Percentiles rank a stretch among this genome's conserved stretches.
phyloP scores from a whole-genome alignment of 2,797 vertebrate genomes.

The Zalophus californianus region DNA sequence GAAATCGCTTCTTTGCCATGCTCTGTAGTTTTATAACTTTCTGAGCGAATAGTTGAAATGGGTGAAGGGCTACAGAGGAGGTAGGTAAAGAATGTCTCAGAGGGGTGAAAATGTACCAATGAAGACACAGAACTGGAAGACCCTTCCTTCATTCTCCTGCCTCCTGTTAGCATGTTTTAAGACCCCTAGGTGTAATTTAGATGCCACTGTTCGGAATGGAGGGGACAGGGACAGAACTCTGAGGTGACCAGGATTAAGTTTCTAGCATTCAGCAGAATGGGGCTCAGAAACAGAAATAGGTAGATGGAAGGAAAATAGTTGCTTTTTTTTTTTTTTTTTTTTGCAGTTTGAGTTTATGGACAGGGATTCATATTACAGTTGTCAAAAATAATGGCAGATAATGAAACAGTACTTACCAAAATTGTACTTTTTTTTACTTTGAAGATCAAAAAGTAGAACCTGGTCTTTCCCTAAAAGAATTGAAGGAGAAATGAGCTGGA shows the following conservation, averaged over 20 bases:
- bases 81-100: background rate
- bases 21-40: slow-evolving; percentile 60
- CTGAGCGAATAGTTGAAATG: background rate
- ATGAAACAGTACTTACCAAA: background rate
- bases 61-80: background rate
- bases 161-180: background rate
- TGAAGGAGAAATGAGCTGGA: background rate
- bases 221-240: background rate
- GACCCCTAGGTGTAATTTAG: background rate
- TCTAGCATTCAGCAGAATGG: background rate
- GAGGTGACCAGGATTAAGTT: background rate
- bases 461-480: background rate
- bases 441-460: background rate
- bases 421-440: background rate
- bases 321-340: background rate
- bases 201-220: background rate
- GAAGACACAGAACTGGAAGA: background rate
- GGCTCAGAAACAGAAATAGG: background rate
- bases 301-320: background rate
- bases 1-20: slow-evolving; percentile 41
- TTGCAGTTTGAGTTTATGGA: background rate
- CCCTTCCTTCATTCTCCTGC: no score
- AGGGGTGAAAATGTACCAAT: background rate
- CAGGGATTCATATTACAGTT: background rate
- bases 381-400: background rate